phyloP scores from a whole-genome alignment of 2,888 invertebrate species.

The Macaria liturata region DNA sequence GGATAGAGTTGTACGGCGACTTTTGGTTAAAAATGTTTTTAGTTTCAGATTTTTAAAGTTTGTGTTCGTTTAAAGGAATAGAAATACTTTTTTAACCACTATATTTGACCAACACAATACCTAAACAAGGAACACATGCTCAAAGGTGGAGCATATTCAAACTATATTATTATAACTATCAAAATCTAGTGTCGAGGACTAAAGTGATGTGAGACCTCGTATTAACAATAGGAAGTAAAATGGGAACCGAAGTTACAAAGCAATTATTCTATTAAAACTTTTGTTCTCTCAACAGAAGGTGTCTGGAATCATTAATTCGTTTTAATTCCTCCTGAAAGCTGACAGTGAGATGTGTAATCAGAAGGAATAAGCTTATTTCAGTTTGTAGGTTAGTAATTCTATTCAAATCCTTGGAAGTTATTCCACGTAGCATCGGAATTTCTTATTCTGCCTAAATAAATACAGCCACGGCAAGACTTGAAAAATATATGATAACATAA shows the following conservation, averaged over 20 bases:
- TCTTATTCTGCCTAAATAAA: conserved; percentile 26
- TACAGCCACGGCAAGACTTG: conserved; percentile 2
- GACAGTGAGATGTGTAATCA: conserved; percentile 47
- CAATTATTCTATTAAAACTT: conserved; percentile 22
- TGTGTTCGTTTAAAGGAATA: no score
- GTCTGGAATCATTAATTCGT: conserved; percentile 47
- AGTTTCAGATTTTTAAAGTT: no score
- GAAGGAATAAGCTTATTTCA: conserved; percentile 52
- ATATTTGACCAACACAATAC: no score
- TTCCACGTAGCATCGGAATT: conserved; percentile 30
- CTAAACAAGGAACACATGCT: no score
- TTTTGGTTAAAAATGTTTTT: conserved; percentile 17
- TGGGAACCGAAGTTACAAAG: conserved; percentile 7
- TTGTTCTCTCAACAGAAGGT: conserved; percentile 21
- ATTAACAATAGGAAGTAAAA: conserved; percentile 11
- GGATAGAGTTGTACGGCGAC: conserved; percentile 32
- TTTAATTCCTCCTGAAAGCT: conserved; percentile 47
- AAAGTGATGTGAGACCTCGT: no score
- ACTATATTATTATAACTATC: no score
- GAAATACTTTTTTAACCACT: no score
- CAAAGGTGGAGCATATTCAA: no score
- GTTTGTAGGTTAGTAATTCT: conserved; percentile 53
- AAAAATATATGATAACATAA: background rate
- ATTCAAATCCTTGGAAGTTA: conserved; percentile 43
- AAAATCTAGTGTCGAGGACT: no score